Evolutionary conservation across 2,113 vertebrate genomes (phyloP).

Genomic region (Kryptolebias marmoratus): DNA sequence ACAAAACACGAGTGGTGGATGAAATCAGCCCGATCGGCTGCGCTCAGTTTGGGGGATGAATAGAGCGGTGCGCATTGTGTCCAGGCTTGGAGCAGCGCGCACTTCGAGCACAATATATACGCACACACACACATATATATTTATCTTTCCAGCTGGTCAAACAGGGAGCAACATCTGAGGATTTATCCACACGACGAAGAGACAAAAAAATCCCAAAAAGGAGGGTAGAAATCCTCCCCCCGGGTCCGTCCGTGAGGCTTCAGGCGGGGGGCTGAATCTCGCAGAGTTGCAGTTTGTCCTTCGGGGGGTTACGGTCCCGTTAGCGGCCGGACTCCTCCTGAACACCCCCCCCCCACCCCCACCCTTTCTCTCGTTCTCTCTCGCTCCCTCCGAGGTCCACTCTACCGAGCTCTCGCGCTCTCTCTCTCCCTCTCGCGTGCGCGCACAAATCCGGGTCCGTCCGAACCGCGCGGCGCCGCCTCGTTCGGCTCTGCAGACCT

Average conservation of each 20-base stretch:
- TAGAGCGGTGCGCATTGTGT: constrained; percentile 60
- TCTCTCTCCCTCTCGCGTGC: too few species aligned
- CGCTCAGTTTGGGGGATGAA: constrained; percentile 51
- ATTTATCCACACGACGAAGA: constrained; percentile 37
- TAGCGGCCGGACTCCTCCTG: constrained; percentile 51
- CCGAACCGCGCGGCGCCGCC: constrained; percentile 37
- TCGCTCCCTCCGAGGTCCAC: background rate
- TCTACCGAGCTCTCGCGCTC: constrained; percentile 5
- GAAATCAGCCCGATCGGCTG: constrained; percentile 42
- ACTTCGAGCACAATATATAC: constrained; percentile 43
- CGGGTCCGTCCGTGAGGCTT: constrained; percentile 10
- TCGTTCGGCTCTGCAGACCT: constrained; percentile 47
- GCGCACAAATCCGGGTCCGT: constrained; percentile 18
- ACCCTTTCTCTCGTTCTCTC: too few species aligned
- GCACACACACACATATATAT: background rate
- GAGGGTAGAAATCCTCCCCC: background rate
- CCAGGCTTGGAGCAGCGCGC: background rate
- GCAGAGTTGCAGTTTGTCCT: constrained; percentile 55
- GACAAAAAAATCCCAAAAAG: constrained; percentile 22
- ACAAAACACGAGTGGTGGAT: background rate
- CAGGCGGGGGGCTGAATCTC: constrained; percentile 33
- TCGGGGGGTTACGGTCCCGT: constrained; percentile 62
- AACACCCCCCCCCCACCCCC: constrained; percentile 13
- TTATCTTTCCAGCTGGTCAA: constrained; percentile 23
- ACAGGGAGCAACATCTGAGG: constrained; percentile 38